Evolutionary conservation across 2,113 vertebrate genomes (phyloP).

Genomic region (Zapornia atra): DNA sequence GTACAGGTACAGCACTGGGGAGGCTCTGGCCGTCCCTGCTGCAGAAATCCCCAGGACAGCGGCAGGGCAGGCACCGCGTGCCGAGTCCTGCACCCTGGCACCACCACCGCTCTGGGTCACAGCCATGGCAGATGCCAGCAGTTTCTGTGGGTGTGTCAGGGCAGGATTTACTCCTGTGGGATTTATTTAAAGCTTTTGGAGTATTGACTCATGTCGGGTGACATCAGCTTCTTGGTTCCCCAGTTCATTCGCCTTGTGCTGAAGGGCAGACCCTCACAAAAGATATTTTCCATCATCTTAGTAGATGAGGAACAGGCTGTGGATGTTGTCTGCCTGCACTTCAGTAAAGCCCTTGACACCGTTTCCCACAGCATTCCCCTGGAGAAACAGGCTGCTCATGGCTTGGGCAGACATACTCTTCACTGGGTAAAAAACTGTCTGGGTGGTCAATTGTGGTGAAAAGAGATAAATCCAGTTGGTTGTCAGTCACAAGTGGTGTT

Average conservation of each 20-base stretch:
- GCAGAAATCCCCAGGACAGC: background rate
- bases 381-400: no score
- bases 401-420: no score
- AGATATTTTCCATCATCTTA: background rate
- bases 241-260: background rate
- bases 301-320: no score
- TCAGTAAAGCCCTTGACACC: no score
- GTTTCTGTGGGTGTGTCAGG: background rate
- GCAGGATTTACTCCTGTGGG: accelerated
- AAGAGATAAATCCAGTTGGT: no score
- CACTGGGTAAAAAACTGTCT: no score
- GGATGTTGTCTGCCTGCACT: no score
- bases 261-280: background rate
- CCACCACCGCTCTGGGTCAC: background rate
- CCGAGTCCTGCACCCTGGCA: accelerated
- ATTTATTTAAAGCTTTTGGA: background rate
- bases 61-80: accelerated
- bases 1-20: accelerated
- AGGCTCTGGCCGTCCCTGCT: accelerated
- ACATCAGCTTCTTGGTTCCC: background rate
- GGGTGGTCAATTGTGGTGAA: no score
- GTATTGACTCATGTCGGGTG: background rate
- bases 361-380: no score
- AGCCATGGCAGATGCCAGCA: accelerated
- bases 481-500: no score